Base-by-base conservation (phyloP, 2,113 vertebrate species). In the Cichladusa arquata region DNA sequence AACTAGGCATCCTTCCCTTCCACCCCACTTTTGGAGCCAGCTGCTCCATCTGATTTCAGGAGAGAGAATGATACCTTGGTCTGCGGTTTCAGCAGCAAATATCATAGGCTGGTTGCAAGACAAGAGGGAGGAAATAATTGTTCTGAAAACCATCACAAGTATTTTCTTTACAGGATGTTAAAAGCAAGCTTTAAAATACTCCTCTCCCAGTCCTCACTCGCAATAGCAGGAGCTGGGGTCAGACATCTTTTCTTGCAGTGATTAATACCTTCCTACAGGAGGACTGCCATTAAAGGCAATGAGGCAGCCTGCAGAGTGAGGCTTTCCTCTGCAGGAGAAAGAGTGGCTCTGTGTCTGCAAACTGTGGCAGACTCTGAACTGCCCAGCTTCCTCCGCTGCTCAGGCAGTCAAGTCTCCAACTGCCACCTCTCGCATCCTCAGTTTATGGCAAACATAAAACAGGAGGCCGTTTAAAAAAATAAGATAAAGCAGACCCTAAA, bases 401-500 rank as follows among this genome's bases (percentile, higher is more conserved):
- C 70, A 76, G 60, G 61, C 77, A 67, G 61, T 65, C 34, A 36
- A 70, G n/a, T 57, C 67, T 82, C 54, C 7, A 18, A n/a, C 42
- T 73, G 62, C 62, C 56, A 26, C 51, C 74, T 31, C 92, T 94
- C 0, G 1, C 69, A 64, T 62, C 67, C 56, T 78, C 7, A 2
- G 53, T 84, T 94, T 73, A 96, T 77, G 51, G 67, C 56, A 80
- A 73, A 70, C 71, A 67, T 83, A 77, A 94, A 94, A 47, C 71
- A 83, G 84, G 81, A 95, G 71, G 74, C 51, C 51, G 11, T 80
- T 92, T 24, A 86, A 58, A 85, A 85, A 91, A 81, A 25, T 5
- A 69, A 82, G 81, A 80, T 74, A 84, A 90, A 94, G 69, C 81
- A 96, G 88, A 51, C 71, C n/a, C n/a, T 93, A 96, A 89, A 94